Evolutionary conservation across 2,113 vertebrate genomes (phyloP), one percentile per base, ranked within the genome.

Genomic region (Brachirus orientalis): DNA sequence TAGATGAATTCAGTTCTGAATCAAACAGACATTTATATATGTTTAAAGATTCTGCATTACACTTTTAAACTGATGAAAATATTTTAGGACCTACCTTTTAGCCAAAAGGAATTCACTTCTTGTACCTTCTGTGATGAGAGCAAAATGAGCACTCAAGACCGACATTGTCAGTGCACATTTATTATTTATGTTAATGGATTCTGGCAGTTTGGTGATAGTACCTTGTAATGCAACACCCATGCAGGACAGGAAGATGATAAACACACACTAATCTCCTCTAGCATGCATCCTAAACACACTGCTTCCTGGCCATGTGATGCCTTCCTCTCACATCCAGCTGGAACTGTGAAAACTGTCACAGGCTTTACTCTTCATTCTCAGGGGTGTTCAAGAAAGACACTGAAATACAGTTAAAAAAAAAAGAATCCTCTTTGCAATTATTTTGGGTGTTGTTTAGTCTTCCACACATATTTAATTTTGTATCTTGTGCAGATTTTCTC

Each of bases 101-200:
- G 51, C 46, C 50, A 22, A 19, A 80, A 83, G 74, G 6, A 69
- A 56, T 45, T 44, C n/a, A 14, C 68, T 28, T 8, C 57, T 63
- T 43, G 60, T 53, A 38, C 12, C 54, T 45, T 46, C 44, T 72
- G 80, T 57, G 75, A 79, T 66, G 72, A 45, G 68, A 83, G 56
- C 28, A 66, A 28, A 81, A 76, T 53, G 72, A 83, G 73, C 68
- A 22, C 67, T 81, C 63, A 47, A 44, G 50, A 72, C 69, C 66
- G 40, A 61, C 70, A 47, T 22, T 51, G 19, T 79, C 77, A 76
- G 72, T 36, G 46, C 9, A 40, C 84, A 91, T 94, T 85, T 83
- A 93, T 94, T 92, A 93, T 93, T 94, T 86, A 94, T 93, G 78
- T 85, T 92, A 90, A 93, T 92, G 92, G 90, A 91, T 90, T 86